Base-by-base conservation (phyloP, 1,140 invertebrate species). In the Pseudomyrmex pallidus region DNA sequence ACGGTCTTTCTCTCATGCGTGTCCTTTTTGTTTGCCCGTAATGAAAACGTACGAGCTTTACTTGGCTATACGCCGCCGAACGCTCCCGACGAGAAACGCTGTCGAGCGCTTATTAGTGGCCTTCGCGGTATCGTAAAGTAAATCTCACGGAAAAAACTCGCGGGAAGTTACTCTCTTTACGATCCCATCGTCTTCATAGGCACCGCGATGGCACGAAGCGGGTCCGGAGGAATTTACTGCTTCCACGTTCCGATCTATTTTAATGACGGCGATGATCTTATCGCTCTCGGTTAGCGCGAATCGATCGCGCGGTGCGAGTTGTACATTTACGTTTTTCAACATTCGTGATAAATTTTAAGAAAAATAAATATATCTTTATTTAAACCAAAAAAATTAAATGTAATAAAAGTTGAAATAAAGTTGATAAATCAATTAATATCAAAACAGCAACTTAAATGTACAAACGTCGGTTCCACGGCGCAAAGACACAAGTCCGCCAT, bases 51-150 rank as follows among this genome's bases (percentile, higher is more conserved):
- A 64, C 35, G 50, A 56, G 82, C 72, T 83, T 83, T 77, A 61
- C 20, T 83, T 83, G 82, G 82, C 82, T 70, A 44, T 62, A 22
- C 10, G 9, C 57, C 50, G n/a, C 25, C 57, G 78, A 48, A 70
- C 78, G 48, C 50, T 72, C 64, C 50, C 66, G 54, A 72, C 66
- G 76, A 46, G 66, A 70, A 25, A 35, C 35, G 44, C 66, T 12
- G 50, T 67, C 66, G 44, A 66, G 52, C 13, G 50, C 82, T 62
- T 83, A 83, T 83, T 83, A 83, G 82, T 83, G 82, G 82, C 82
- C 54, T 83, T 83, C 82, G 82, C 82, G 82, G 82, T 83, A 83
- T 83, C 82, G 54, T 83, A 83, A 83, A 83, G 82, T 76, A 76
- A 76, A 83, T 83, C 73, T 62, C 15, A 66, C 44, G 63, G 35